Evolutionary conservation across 2,888 invertebrate species (phyloP).

Genomic region (Drosophila paracracens): DNA sequence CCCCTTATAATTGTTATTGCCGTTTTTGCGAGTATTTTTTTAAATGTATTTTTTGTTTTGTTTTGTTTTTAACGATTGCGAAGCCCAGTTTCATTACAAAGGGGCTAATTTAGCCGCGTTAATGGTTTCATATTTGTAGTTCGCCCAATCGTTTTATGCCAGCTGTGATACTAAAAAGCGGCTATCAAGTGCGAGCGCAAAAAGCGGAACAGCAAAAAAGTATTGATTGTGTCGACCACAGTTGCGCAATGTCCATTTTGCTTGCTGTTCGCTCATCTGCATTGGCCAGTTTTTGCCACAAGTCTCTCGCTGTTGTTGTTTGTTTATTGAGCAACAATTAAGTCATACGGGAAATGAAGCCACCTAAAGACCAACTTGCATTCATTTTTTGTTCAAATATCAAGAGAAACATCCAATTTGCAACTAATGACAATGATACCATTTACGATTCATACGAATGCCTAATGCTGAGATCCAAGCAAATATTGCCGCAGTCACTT

Average conservation of each 20-base stretch:
- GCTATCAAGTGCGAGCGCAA: conserved; percentile 9
- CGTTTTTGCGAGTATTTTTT: conserved; percentile 6
- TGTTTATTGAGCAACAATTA: conserved; percentile 33
- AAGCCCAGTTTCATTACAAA: conserved; percentile 69
- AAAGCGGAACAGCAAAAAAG: conserved; percentile 19
- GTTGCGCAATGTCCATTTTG: conserved; percentile 5
- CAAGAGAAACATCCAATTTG: background rate
- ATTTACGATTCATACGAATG: background rate
- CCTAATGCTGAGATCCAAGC: background rate
- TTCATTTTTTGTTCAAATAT: conserved; percentile 6
- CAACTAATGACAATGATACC: background rate
- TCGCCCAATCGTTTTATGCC: conserved; percentile 46
- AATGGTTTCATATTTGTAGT: conserved; percentile 76
- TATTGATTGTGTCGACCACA: conserved; percentile 25
- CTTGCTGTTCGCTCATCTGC: background rate
- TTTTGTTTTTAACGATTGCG: conserved; percentile 60
- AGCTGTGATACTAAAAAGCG: conserved; percentile 32
- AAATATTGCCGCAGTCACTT: background rate
- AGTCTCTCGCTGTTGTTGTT: conserved; percentile 18
- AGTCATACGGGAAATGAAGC: conserved; percentile 49
- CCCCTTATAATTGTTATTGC: conserved; percentile 20
- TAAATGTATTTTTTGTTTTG: conserved; percentile 13
- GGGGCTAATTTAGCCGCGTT: conserved; percentile 70
- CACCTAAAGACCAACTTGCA: conserved; percentile 10
- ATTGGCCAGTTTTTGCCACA: conserved; percentile 29